Conservation (phyloP, 1,140 invertebrate species). For the Ceratitis capitata region DNA sequence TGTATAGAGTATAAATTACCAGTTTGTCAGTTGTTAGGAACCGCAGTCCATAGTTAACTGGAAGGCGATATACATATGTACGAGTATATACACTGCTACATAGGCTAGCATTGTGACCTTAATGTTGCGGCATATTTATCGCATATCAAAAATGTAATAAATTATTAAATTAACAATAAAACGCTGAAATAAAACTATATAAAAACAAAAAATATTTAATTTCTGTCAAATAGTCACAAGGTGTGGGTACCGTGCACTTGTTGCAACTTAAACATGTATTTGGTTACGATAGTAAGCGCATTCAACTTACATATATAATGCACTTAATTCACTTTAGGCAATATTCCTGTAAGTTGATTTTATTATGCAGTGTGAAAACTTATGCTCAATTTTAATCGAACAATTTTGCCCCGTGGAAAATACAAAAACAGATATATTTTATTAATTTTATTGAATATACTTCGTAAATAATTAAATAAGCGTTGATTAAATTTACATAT, state of each 20-base stretch:
- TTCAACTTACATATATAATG: neutral
- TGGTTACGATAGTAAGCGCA: no score
- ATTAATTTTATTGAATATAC: no score
- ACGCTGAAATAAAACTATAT: neutral
- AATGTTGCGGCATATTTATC: slow-evolving; percentile 26
- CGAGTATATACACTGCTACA: neutral
- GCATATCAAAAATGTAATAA: slow-evolving; percentile 36
- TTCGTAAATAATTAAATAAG: no score
- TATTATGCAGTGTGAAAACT: no score
- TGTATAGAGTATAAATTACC: neutral
- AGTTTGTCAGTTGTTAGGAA: neutral
- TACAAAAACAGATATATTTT: no score
- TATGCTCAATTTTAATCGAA: no score
- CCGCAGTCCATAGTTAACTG: neutral
- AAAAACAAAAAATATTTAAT: neutral
- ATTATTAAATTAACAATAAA: slow-evolving; percentile 13
- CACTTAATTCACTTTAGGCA: no score
- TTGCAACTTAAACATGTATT: neutral
- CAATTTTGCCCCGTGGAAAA: no score
- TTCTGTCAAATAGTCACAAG: neutral
- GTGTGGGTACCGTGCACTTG: neutral
- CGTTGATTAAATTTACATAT: no score
- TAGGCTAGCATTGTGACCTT: slow-evolving; percentile 4
- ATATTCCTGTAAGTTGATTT: no score
- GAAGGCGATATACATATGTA: neutral